Percentiles rank a stretch among this genome's conserved stretches.
phyloP scores from a whole-genome alignment of 2,797 vertebrate genomes.

The Botia almorhae region DNA sequence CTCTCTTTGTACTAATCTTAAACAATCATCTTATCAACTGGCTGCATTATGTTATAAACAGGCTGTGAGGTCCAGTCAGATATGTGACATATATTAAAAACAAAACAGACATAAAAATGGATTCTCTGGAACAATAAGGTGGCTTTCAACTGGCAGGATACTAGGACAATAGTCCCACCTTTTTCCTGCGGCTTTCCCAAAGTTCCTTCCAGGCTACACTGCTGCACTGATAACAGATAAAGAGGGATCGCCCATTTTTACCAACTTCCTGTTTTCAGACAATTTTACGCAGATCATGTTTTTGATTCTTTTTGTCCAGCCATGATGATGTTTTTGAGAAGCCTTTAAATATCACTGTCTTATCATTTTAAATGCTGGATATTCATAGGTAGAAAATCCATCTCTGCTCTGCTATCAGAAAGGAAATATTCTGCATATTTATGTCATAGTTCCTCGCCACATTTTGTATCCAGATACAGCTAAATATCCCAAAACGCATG shows the following conservation, averaged over 20 bases:
- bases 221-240: constrained; percentile 82
- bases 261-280: constrained; percentile 61
- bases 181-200: constrained; percentile 94
- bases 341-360: neutral
- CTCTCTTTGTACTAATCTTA: too few species aligned
- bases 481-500: neutral
- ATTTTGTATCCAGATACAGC: neutral
- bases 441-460: too few species aligned
- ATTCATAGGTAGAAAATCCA: neutral
- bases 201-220: constrained; percentile 92
- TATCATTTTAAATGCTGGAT: neutral
- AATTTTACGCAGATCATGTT: constrained; percentile 36
- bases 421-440: too few species aligned
- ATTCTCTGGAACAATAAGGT: constrained; percentile 80
- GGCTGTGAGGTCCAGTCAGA: constrained; percentile 77
- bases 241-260: constrained; percentile 71
- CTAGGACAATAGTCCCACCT: constrained; percentile 92
- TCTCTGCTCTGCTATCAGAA: neutral
- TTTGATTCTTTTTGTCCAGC: constrained; percentile 39
- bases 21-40: constrained; percentile 35
- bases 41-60: constrained; percentile 69
- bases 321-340: constrained; percentile 18
- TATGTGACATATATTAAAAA: constrained; percentile 51
- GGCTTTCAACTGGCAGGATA: constrained; percentile 86
- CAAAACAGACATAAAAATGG: constrained; percentile 61